Percentiles rank a stretch among this genome's conserved stretches.
phyloP scores from a whole-genome alignment of 2,797 vertebrate species.

The Ctenopoma multispine region DNA sequence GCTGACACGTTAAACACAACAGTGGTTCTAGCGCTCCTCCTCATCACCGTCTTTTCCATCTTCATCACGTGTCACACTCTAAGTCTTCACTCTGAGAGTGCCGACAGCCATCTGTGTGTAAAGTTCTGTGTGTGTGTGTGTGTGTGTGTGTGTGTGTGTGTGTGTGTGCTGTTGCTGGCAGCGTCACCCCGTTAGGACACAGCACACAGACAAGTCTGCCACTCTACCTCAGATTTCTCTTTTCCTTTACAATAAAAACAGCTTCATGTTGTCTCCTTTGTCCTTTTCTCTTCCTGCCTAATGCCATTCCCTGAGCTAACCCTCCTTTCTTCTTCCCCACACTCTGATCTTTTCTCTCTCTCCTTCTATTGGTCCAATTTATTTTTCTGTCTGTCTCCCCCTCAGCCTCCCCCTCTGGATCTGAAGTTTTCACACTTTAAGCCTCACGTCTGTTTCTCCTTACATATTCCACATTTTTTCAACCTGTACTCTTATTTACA shows the following conservation, averaged over 20 bases:
- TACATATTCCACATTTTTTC: slow-evolving; percentile 7
- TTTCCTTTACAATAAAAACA: slow-evolving; percentile 1
- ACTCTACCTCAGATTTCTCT: neutral
- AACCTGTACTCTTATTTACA: slow-evolving; percentile 13
- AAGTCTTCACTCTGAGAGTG: slow-evolving; percentile 20
- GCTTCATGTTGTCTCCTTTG: neutral
- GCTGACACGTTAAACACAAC: neutral
- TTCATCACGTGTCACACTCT: slow-evolving; percentile 16
- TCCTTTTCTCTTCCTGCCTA: neutral
- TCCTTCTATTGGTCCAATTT: slow-evolving; percentile 8
- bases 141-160: neutral
- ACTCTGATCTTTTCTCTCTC: neutral
- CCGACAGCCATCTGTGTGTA: too few relatives aligned
- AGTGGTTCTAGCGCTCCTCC: neutral
- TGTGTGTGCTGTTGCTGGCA: slow-evolving; percentile 6
- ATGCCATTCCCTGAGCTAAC: neutral
- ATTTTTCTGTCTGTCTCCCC: slow-evolving; percentile 23
- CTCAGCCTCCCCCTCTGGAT: neutral
- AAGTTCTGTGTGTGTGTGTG: too few relatives aligned
- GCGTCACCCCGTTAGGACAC: slow-evolving; percentile 21
- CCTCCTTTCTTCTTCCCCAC: neutral
- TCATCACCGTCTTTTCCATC: neutral
- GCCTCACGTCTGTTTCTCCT: slow-evolving; percentile 8
- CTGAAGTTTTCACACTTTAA: slow-evolving; percentile 28
- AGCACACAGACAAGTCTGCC: slow-evolving; percentile 30